Base-by-base conservation (phyloP, 2,888 invertebrate genomes). In the Portevinia maculata region DNA sequence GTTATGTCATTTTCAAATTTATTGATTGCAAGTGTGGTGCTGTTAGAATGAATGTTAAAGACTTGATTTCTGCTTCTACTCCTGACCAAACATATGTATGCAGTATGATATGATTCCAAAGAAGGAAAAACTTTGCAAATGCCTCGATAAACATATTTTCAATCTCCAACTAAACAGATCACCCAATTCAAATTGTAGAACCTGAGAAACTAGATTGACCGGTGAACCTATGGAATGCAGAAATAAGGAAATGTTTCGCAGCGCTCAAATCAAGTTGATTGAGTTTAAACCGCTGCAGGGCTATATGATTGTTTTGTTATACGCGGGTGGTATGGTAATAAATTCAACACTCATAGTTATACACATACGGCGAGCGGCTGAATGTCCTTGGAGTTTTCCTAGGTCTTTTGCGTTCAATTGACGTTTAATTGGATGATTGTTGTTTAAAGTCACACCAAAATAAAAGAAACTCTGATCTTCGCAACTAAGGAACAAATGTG, bases 361-460 rank as follows among this genome's bases (percentile, higher is more conserved):
- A 59, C 50, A 52, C 24, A 28, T 7, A 24, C 24, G 21, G 5
- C 21, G 44, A 28, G 30, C 1, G 19, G n/a, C 15, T 9, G 30
- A 34, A 24, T 74, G 74, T 74, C 74, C 74, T 74, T 74, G 74
- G 52, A 59, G 53, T 48, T 50, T 50, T 52, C 65, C 65, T 65
- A 65, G 65, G 57, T 65, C 7, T 39, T 57, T 59, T 24, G 13
- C 28, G 32, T 52, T 74, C 65, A 65, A 74, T 74, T 74, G 74
- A 11, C 28, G 41, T 52, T 74, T 74, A 65, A 74, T 74, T 74
- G 74, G 74, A 74, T 52, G 57, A 74, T 74, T 55, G 65, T 65
- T 65, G 64, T 41, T 73, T 53, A n/a, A 37, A 9, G 53, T 8
- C 50, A 15, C 13, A 13, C 32, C 3, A 21, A 11, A 37, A 21